phyloP scores from a whole-genome alignment of 2,797 vertebrate species.

The Diglossa cyanea region DNA sequence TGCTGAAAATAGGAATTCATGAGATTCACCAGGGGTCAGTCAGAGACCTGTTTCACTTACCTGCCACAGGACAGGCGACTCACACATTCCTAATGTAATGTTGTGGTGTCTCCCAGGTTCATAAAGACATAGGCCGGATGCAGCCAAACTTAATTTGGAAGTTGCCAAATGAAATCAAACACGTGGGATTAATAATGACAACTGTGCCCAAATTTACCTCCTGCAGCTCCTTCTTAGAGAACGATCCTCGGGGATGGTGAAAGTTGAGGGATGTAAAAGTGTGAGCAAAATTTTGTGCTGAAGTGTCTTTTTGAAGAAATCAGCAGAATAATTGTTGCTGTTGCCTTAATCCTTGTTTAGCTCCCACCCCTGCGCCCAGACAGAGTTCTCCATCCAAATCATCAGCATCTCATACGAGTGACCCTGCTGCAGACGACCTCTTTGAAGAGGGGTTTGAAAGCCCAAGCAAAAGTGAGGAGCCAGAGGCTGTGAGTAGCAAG shows the following conservation, averaged over 20 bases:
- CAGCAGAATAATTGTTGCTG: background rate
- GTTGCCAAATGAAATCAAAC: background rate
- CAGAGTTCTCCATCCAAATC: constrained; percentile 96
- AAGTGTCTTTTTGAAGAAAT: background rate
- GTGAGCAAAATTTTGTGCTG: background rate
- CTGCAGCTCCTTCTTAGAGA: background rate
- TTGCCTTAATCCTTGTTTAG: constrained; percentile 71
- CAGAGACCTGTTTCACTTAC: background rate
- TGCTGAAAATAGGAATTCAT: background rate
- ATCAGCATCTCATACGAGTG: constrained; percentile 90
- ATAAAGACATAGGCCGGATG: background rate
- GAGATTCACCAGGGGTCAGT: background rate
- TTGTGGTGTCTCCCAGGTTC: background rate
- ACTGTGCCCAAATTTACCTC: background rate
- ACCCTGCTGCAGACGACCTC: constrained; percentile 86
- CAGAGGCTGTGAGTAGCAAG: constrained; percentile 89
- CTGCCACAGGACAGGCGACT: background rate
- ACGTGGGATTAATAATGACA: background rate
- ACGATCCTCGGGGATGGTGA: background rate
- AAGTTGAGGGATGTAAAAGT: background rate
- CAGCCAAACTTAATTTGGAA: constrained; percentile 26
- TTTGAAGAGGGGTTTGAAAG: constrained; percentile 95
- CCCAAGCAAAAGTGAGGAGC: constrained; percentile 94
- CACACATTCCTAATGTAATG: background rate
- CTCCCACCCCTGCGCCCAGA: constrained; percentile 93